These are phyloP conservation scores for Halesus radiatus DNA, from an alignment of 1,140 invertebrate genomes.

Conservation along the genomic window DNA sequence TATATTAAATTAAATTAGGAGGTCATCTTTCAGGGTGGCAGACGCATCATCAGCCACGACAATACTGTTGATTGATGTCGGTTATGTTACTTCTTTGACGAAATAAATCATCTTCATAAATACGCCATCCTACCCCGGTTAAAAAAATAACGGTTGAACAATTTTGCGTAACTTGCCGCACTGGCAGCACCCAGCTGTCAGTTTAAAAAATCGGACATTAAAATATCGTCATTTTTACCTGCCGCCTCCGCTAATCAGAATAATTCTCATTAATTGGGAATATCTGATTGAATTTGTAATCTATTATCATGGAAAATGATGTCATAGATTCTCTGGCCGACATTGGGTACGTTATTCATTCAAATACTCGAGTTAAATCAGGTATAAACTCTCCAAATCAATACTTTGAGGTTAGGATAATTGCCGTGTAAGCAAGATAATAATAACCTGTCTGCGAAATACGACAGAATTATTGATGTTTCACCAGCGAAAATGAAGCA, in stretches of 20 bases:
- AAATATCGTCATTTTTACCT: neutral
- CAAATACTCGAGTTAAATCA: neutral
- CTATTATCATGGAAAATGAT: slow-evolving; percentile 40
- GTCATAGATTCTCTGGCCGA: slow-evolving; percentile 49
- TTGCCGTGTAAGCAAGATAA: neutral
- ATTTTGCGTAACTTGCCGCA: too few relatives aligned
- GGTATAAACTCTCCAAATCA: neutral
- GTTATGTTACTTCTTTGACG: too few relatives aligned
- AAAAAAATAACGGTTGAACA: neutral
- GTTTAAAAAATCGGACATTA: neutral
- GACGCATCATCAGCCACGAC: too few relatives aligned
- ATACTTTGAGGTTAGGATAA: neutral
- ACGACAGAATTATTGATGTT: neutral
- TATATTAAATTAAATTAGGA: too few relatives aligned
- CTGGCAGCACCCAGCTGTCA: neutral
- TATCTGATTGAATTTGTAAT: neutral
- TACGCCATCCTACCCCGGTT: neutral
- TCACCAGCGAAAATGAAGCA: too few relatives aligned
- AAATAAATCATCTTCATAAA: too few relatives aligned
- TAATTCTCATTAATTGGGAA: neutral
- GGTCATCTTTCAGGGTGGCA: too few relatives aligned
- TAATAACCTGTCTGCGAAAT: neutral
- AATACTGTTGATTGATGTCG: too few relatives aligned
- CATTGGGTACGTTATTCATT: slow-evolving; percentile 40
- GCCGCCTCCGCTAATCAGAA: slow-evolving; percentile 6